Percentiles rank a stretch among this genome's conserved stretches.
phyloP scores from a whole-genome alignment of 2,797 vertebrate genomes.

The Vultur gryphus region DNA sequence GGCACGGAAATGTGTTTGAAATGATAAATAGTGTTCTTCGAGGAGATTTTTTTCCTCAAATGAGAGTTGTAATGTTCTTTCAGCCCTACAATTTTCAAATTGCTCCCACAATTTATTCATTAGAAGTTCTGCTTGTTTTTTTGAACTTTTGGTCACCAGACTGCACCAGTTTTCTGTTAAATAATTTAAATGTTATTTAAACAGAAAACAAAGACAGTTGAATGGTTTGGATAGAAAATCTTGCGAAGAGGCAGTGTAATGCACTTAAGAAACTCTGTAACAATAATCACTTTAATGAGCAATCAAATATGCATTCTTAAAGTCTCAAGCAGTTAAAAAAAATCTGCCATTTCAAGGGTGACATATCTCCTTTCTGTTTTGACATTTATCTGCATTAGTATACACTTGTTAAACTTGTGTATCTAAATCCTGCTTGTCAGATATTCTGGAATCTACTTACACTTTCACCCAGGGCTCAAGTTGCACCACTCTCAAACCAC shows the following conservation, averaged over 20 bases:
- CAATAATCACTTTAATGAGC: constrained; percentile 43
- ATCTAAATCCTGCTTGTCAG: constrained; percentile 49
- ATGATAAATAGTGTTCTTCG: not conserved
- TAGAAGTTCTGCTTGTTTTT: not conserved
- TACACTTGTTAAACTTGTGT: not conserved
- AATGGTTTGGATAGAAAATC: not conserved
- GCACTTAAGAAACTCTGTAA: not conserved
- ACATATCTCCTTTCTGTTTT: constrained; percentile 22
- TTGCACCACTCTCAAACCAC: constrained; percentile 60
- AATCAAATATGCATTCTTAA: constrained; percentile 42
- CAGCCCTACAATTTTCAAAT: not conserved
- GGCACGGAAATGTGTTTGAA: not conserved
- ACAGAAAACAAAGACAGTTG: not conserved
- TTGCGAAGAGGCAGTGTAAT: not conserved
- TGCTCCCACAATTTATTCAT: not conserved
- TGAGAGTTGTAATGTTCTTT: not conserved
- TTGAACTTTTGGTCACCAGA: not conserved
- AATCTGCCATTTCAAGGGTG: not conserved
- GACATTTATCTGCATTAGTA: constrained; percentile 18
- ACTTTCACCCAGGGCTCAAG: constrained; percentile 52
- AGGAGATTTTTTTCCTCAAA: not conserved
- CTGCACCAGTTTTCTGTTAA: not conserved
- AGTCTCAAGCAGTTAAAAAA: not conserved
- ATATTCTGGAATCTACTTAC: constrained; percentile 21
- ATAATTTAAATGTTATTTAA: not conserved